Base-by-base conservation (phyloP, 2,888 invertebrate species). In the Mamestra brassicae region DNA sequence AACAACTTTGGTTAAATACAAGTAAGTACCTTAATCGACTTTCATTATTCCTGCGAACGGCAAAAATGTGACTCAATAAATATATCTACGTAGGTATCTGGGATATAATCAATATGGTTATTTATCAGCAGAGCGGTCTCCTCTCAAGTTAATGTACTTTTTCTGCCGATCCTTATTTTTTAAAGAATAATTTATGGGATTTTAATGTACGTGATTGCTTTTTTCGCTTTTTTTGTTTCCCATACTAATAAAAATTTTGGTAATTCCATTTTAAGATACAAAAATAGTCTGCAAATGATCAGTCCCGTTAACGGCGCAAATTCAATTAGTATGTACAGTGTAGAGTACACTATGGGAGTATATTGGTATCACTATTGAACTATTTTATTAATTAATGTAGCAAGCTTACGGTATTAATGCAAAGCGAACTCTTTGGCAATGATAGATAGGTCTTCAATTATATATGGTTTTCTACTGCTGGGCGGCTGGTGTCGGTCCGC, bases 71-170 rank as follows among this genome's bases (percentile, higher is more conserved):
- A 65, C 57, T 60, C 17, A 55, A 55, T 50, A 57, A 55, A 26
- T 26, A 26, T 26, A 34, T 66, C 34, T 65, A 75, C 8, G n/a
- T 71, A 66, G 6, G 7, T 52, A 52, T 71, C 64, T 65, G 50
- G 61, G 58, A 80, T 77, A 81, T 70, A 81, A 81, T 80, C 69
- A 77, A 81, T 81, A 77, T 83, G 87, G 89, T 90, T 91, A 91
- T 91, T 92, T 91, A 91, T 92, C 89, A 91, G 85, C 87, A 83
- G 85, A 83, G 85, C 89, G 86, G 86, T 81, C 89, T 89, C 87
- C 85, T 86, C 88, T 89, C 88, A 85, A 87, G 89, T 81, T 93
- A 94, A 94, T 94, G 91, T 90, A 90, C 92, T 94, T 94, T 94
- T 94, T 93, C 89, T 91, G 81, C 63, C 84, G 87, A 90, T 89